Evolutionary conservation across 2,888 invertebrate species (phyloP), one percentile per base, ranked within the genome.

Genomic region (Plusia festucae): DNA sequence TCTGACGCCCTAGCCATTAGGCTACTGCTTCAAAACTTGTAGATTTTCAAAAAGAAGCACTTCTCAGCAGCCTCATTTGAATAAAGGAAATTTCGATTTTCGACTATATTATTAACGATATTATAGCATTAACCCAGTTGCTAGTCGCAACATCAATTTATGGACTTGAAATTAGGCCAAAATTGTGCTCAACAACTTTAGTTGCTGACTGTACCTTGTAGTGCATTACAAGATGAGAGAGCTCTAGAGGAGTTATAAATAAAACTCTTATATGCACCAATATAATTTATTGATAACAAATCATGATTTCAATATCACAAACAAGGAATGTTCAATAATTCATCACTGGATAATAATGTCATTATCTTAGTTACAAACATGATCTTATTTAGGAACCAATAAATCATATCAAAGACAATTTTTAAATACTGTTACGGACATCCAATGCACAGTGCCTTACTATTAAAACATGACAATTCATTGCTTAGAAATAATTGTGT

Each of bases 261-360:
- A 56, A 69, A 60, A 15, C 40, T 58, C 34, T 58, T 65, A 56
- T 53, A 79, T 86, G 81, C 81, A 85, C 63, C 81, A 82, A 80
- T 85, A 87, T 82, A 78, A 79, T 90, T 85, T 86, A 85, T 88
- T 89, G 76, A 74, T 82, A 85, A 85, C 76, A 85, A 71, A 68
- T 57, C 70, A 78, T 69, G 68, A 78, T 82, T 72, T 68, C 67
- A 52, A 54, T 73, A 70, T 75, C 70, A 80, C 71, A 79, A 76
- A 78, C 57, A 66, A 78, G 72, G 70, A 76, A 79, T 79, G 70
- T 76, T 55, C 24, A 63, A 64, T 34, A 65, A 66, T 57, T 62
- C 51, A 67, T 63, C 60, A 73, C 46, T 68, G 64, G 54, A 44
- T 72, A 60, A 60, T 66, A 64, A 64, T 60, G 53, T 68, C 52